Evolutionary conservation across 2,888 invertebrate genomes (phyloP).

Genomic region (Lepidocyrtinus sp.): DNA sequence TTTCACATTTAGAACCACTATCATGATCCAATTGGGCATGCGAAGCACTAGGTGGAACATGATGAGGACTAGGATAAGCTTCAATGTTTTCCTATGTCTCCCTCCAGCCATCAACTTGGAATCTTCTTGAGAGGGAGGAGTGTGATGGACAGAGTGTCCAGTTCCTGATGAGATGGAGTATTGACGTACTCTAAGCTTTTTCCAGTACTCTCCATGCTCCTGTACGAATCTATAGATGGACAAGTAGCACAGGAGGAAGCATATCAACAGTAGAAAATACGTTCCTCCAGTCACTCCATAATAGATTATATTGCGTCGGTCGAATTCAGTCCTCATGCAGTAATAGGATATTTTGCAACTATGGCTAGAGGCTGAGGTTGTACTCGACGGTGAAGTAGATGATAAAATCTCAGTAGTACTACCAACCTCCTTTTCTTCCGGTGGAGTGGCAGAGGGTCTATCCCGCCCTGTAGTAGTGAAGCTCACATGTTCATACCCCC

Average conservation of each 20-base stretch:
- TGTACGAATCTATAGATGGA: conserved; percentile 64
- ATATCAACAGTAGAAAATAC: conserved; percentile 38
- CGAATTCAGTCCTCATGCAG: conserved; percentile 49
- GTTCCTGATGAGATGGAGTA: neutral
- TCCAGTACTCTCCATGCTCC: conserved; percentile 39
- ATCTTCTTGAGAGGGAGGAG: neutral
- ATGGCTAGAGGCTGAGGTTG: conserved; percentile 29
- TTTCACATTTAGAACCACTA: conserved; percentile 71
- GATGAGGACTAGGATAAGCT: conserved; percentile 76
- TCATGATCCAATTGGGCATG: conserved; percentile 76
- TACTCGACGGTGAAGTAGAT: neutral
- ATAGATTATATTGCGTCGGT: conserved; percentile 48
- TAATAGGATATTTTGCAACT: conserved; percentile 47
- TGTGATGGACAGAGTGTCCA: neutral
- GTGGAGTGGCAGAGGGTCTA: conserved; percentile 1
- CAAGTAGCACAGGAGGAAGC: conserved; percentile 62
- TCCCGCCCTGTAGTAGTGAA: conserved; percentile 21
- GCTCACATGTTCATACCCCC: conserved; percentile 42
- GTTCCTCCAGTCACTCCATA: conserved; percentile 52
- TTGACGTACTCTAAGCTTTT: neutral
- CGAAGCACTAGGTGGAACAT: conserved; percentile 75
- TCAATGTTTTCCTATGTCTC: conserved; percentile 74
- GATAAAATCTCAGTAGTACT: neutral
- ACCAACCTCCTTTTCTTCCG: neutral
- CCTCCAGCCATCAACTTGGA: conserved; percentile 14